A percentile compares a stretch with the other conserved stretches of the same genome.
Conservation (phyloP, 2,113 vertebrate genomes). For the Muntiacus muntjak region DNA sequence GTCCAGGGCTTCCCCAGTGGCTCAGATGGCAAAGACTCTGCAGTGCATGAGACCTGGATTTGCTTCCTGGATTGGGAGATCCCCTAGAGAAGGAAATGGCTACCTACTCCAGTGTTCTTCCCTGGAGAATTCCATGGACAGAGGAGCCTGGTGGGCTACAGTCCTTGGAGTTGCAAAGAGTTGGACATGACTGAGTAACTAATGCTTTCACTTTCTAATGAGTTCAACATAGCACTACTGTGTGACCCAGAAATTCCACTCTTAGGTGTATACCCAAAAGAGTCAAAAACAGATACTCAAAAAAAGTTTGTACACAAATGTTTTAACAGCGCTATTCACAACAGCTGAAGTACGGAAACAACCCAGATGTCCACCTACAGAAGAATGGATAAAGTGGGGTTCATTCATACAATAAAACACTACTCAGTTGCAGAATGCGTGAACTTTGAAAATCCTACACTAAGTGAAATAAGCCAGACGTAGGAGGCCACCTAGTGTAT, state of each 20-base stretch:
- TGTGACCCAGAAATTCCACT: not conserved
- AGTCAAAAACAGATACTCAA: not conserved
- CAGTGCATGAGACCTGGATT: not conserved
- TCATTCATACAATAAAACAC: not conserved
- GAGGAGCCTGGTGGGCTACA: not conserved
- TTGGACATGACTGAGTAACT: not conserved
- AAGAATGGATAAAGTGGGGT: not conserved
- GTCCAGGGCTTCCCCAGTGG: not conserved
- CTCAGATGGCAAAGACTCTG: not conserved
- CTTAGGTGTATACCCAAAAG: not conserved
- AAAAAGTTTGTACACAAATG: not conserved
- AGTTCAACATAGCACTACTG: too few relatives aligned
- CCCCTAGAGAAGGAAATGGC: not conserved
- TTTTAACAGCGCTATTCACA: not conserved
- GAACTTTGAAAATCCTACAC: not conserved
- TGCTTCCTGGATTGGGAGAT: not conserved
- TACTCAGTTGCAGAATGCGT: accelerated
- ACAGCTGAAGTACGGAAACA: not conserved
- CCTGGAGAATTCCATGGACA: not conserved
- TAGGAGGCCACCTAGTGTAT: too few relatives aligned
- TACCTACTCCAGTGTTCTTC: not conserved
- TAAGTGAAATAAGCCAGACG: not conserved
- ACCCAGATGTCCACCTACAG: not conserved
- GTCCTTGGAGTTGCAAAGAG: not conserved
- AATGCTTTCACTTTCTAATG: not conserved